These are phyloP conservation scores for Leuciscus waleckii DNA, from an alignment of 2,797 vertebrate species.

Conservation along the genomic window DNA sequence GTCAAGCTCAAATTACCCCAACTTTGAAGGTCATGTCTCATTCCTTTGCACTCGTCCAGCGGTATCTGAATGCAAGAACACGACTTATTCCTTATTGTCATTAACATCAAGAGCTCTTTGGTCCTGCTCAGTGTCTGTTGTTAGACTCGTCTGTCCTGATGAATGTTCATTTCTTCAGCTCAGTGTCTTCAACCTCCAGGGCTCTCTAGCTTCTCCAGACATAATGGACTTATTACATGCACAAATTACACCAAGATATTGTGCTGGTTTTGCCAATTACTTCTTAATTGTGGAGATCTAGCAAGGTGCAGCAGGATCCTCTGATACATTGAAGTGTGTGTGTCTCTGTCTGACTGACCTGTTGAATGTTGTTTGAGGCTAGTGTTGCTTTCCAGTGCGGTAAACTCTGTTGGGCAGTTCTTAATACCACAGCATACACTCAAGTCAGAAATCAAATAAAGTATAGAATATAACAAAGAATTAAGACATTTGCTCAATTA, in stretches of 20 bases:
- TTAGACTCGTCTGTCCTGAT: constrained; percentile 25
- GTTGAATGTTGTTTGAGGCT: not conserved
- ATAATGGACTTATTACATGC: constrained; percentile 59
- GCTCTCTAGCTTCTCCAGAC: constrained; percentile 18
- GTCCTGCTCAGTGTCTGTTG: constrained; percentile 17
- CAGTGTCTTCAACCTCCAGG: constrained; percentile 32
- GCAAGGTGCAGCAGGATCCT: constrained; percentile 27
- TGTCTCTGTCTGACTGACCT: not conserved
- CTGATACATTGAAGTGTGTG: constrained; percentile 19
- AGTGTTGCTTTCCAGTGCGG: not conserved
- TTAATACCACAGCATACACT: not conserved
- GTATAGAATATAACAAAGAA: not conserved
- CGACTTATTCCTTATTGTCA: not conserved
- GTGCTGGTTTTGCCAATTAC: constrained; percentile 47
- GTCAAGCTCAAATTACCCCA: not conserved
- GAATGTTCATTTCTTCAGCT: constrained; percentile 39
- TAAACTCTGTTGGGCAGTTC: not conserved
- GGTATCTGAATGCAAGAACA: not conserved
- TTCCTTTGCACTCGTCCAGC: not conserved
- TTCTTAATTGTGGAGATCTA: constrained; percentile 46
- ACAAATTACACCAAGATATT: constrained; percentile 52
- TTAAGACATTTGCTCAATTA: not conserved
- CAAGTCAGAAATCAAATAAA: not conserved
- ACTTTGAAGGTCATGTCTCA: not conserved
- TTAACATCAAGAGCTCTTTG: constrained; percentile 3